Evolutionary conservation across 1,140 invertebrate species (phyloP).

Genomic region (Leptestheria dahalacensis): DNA sequence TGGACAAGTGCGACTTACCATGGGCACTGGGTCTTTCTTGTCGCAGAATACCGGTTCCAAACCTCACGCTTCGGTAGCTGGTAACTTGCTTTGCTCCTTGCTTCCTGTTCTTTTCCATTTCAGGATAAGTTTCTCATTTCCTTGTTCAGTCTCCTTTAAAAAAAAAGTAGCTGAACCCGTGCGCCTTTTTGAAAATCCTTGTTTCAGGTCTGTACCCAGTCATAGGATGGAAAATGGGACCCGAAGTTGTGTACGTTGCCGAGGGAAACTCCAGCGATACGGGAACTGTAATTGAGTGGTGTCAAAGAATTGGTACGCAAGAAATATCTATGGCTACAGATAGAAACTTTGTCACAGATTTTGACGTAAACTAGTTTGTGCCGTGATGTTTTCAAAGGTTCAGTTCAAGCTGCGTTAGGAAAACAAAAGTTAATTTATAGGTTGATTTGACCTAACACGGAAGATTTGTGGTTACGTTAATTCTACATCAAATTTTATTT

Average conservation of each 20-base stretch:
- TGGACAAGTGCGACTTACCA: slow-evolving; percentile 76
- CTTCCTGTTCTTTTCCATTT: too few relatives aligned
- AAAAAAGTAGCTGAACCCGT: neutral
- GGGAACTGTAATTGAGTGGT: slow-evolving; percentile 76
- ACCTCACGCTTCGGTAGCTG: slow-evolving; percentile 59
- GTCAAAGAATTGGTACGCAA: slow-evolving; percentile 49
- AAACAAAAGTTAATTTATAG: too few relatives aligned
- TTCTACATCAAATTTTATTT: too few relatives aligned
- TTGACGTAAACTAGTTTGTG: too few relatives aligned
- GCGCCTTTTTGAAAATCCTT: slow-evolving; percentile 7
- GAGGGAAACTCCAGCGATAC: slow-evolving; percentile 78
- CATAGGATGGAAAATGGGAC: slow-evolving; percentile 52
- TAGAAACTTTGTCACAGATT: slow-evolving; percentile 22
- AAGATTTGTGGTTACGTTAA: too few relatives aligned
- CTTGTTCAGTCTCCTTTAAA: too few relatives aligned
- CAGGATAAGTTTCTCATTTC: too few relatives aligned
- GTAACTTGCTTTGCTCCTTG: too few relatives aligned
- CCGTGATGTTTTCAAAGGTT: too few relatives aligned
- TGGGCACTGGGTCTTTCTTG: slow-evolving; percentile 89
- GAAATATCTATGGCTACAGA: neutral
- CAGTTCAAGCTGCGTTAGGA: too few relatives aligned
- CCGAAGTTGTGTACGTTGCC: slow-evolving; percentile 49
- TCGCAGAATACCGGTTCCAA: slow-evolving; percentile 66
- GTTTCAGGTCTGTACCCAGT: slow-evolving; percentile 66
- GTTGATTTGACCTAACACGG: too few relatives aligned